Conservation (phyloP, 2,113 vertebrate species). For the Nipponia nippon region DNA sequence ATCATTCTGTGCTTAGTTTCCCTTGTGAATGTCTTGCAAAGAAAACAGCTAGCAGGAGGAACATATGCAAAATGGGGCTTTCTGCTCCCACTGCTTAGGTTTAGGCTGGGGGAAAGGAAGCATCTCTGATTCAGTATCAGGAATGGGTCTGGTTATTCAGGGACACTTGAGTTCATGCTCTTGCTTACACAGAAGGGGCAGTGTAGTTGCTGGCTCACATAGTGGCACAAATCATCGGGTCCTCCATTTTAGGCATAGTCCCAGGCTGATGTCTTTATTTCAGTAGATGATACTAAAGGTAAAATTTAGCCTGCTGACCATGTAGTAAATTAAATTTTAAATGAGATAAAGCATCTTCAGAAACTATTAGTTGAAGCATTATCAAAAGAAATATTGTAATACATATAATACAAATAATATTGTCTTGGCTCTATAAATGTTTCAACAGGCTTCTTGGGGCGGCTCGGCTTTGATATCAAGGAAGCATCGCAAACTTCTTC, state of each 20-base stretch:
- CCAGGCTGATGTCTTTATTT: background rate
- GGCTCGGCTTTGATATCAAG: constrained; percentile 81
- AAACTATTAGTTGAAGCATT: background rate
- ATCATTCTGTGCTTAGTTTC: background rate
- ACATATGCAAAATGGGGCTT: background rate
- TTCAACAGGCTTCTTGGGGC: constrained; percentile 84
- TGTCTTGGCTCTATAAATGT: constrained; percentile 9
- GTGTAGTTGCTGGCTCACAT: background rate
- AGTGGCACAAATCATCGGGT: background rate
- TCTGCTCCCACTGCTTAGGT: background rate
- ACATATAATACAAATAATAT: background rate
- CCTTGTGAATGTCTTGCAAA: background rate
- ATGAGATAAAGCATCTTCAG: background rate
- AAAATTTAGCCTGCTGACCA: background rate
- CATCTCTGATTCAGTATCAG: background rate
- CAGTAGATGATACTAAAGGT: background rate
- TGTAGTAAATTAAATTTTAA: background rate
- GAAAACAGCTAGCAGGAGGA: background rate
- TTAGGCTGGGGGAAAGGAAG: background rate
- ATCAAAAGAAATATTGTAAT: background rate
- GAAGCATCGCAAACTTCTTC: constrained; percentile 76
- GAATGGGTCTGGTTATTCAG: background rate
- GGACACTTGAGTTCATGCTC: background rate
- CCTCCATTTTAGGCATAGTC: background rate
- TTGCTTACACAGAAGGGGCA: background rate